Evolutionary conservation across 2,888 invertebrate species (phyloP), one percentile per base, ranked within the genome.

Genomic region (Pristionchus maxplancki): DNA sequence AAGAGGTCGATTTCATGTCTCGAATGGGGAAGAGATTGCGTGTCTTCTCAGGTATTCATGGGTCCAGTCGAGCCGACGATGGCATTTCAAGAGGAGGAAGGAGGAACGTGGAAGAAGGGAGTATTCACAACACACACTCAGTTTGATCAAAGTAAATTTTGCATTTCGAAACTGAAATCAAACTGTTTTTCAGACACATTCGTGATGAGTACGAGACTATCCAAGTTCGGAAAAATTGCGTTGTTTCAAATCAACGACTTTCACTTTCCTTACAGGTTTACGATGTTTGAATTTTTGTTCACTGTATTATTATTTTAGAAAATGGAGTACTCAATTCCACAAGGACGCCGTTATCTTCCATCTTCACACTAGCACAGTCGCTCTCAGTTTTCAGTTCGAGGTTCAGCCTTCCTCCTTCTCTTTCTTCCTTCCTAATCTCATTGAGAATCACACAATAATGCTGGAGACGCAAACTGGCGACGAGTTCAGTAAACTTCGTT

Each of bases 51-150:
- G 89, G 87, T 90, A 13, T 92, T 92, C 86, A 86, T 92, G 11
- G 91, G 90, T 15, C 90, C 91, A 9, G 90, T 74, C 84, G 92
- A 92, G 64, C 92, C 92, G 6, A 88, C 90, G 3, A 90, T 92
- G 17, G 92, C 92, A 17, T 92, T 91, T 67, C 83, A 90, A 28
- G 92, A 92, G 64, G 88, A 90, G 34, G 88, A 85, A 15, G 88
- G 89, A 5, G 58, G 67, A 20, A 90, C 90, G 28, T 92, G 92
- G 92, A 90, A 91, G 85, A 92, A 92, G 78, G 91, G 91, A 71
- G 91, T 92, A 8, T 92, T 90, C 85, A 92, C 92, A 40, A 92
- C 91, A 1, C 92, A 92, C 86, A 89, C 91, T 2, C 91, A 92
- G 62, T 92, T 91, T 62, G 92, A 92, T 90, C 92, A 92, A 78